Percentiles rank a stretch among this genome's conserved stretches.
phyloP scores from a whole-genome alignment of 2,888 invertebrate genomes.

The Trissonchulus sp. region DNA sequence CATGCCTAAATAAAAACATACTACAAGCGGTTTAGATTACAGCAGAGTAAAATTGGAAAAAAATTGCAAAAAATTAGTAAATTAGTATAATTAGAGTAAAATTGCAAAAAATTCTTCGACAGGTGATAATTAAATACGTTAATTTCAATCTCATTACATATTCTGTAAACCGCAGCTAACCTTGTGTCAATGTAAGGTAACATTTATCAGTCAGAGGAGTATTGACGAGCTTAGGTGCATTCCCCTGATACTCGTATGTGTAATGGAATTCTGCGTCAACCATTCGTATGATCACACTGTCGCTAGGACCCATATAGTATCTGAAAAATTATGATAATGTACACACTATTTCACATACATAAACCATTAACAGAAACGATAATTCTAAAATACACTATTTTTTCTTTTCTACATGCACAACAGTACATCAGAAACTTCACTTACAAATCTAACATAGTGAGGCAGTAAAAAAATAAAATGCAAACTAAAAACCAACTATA shows the following conservation, averaged over 20 bases:
- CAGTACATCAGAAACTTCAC: background rate
- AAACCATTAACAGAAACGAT: background rate
- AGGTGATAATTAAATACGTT: too few species aligned
- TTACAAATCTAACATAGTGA: too few species aligned
- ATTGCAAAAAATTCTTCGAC: background rate
- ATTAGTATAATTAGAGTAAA: background rate
- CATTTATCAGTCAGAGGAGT: conserved; percentile 95
- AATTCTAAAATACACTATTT: background rate
- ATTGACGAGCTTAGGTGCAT: conserved; percentile 84
- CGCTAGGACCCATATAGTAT: conserved; percentile 60
- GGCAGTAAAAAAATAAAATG: too few species aligned
- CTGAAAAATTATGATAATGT: conserved; percentile 56
- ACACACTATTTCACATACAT: background rate
- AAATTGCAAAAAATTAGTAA: background rate
- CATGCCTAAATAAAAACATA: conserved; percentile 62
- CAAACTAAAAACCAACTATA: too few species aligned
- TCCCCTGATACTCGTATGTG: conserved; percentile 97
- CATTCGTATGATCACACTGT: conserved; percentile 72
- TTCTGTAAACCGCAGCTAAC: too few species aligned
- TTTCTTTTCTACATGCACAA: background rate
- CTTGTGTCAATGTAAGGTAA: conserved; percentile 88
- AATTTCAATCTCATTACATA: too few species aligned
- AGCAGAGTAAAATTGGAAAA: background rate
- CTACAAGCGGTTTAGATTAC: conserved; percentile 9
- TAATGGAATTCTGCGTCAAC: conserved; percentile 89